Evolutionary conservation across 2,888 invertebrate genomes (phyloP).

Genomic region (Aquatica leii): DNA sequence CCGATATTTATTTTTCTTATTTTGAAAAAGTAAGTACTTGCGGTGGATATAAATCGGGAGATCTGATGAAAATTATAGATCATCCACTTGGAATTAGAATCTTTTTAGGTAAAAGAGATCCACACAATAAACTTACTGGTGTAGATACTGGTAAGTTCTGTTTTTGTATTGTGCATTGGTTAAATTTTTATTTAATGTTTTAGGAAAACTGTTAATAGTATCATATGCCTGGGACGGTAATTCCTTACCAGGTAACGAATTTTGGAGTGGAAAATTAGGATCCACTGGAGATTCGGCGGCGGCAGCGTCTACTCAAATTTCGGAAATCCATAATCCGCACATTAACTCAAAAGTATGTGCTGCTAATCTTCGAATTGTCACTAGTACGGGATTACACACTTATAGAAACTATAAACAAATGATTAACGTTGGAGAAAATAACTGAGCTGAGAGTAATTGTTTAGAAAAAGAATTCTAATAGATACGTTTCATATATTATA

Average conservation of each 20-base stretch:
- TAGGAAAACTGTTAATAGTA: conserved; percentile 64
- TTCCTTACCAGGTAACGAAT: conserved; percentile 77
- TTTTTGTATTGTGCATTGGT: background rate
- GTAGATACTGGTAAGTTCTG: conserved; percentile 35
- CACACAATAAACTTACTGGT: conserved; percentile 53
- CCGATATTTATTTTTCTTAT: conserved; percentile 48
- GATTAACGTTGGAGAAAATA: no score
- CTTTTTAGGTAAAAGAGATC: conserved; percentile 55
- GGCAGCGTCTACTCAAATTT: conserved; percentile 68
- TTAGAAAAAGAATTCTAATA: no score
- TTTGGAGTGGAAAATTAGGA: conserved; percentile 67
- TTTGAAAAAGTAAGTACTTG: conserved; percentile 35
- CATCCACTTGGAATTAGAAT: conserved; percentile 40
- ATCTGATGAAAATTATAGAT: conserved; percentile 30
- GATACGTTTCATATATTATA: no score
- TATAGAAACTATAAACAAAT: background rate
- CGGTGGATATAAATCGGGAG: conserved; percentile 36
- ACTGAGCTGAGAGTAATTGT: background rate
- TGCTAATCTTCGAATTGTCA: conserved; percentile 64
- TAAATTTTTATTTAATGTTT: conserved; percentile 24
- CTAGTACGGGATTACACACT: conserved; percentile 45
- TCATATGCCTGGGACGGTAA: conserved; percentile 80
- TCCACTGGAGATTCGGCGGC: conserved; percentile 71
- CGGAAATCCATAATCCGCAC: conserved; percentile 69
- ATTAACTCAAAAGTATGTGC: conserved; percentile 65